Percentiles rank a stretch among this genome's conserved stretches.
These are phyloP conservation scores for Pteronotus mesoamericanus DNA, from an alignment of 2,797 vertebrate genomes.

Conservation along the genomic window DNA sequence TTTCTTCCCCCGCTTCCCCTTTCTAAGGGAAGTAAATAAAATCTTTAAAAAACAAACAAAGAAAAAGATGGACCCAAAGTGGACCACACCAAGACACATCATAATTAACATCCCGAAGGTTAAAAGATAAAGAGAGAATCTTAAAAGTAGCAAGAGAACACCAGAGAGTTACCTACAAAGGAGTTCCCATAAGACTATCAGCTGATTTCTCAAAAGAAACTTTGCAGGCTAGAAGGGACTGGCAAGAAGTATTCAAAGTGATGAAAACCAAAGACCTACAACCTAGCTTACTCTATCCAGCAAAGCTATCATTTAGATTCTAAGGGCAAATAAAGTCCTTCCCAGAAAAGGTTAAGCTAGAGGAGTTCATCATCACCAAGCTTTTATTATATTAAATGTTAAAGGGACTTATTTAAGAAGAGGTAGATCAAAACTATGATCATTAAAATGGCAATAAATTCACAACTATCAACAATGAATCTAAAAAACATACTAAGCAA, in stretches of 20 bases:
- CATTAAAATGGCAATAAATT: not conserved
- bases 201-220: not conserved
- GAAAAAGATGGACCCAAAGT: not conserved
- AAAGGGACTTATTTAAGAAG: not conserved
- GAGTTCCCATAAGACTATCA: not conserved
- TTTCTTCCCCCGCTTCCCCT: too few relatives aligned
- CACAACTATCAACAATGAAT: not conserved
- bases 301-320: not conserved
- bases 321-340: not conserved
- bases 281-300: not conserved
- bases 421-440: not conserved
- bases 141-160: not conserved
- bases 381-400: not conserved
- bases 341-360: too few relatives aligned
- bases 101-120: not conserved
- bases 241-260: not conserved
- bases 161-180: not conserved
- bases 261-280: not conserved
- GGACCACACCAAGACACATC: not conserved
- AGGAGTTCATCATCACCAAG: not conserved
- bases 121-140: not conserved
- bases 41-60: too few relatives aligned
- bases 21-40: too few relatives aligned
- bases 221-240: not conserved
- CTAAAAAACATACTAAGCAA: not conserved